Conservation (phyloP, 2,113 vertebrate species). For the Limnothrissa miodon region DNA sequence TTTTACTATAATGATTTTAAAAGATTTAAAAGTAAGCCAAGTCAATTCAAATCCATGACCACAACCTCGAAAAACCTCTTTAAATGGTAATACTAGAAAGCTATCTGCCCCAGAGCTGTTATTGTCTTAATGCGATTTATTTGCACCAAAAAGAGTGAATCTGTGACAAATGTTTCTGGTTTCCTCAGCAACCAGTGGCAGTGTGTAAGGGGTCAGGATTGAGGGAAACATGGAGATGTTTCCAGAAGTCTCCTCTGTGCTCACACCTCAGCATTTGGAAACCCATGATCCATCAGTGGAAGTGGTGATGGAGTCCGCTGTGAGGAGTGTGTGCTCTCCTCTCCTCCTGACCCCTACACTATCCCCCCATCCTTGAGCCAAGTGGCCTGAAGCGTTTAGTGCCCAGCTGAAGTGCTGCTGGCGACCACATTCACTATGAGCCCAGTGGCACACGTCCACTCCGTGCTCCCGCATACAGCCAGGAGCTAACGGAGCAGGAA, state of each 20-base stretch:
- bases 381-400: neutral
- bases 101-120: neutral
- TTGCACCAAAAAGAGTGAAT: neutral
- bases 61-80: neutral
- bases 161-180: slow-evolving; percentile 23
- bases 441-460: neutral
- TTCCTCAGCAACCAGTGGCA: neutral
- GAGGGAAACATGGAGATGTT: neutral
- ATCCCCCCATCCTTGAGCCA: neutral
- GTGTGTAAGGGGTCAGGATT: neutral
- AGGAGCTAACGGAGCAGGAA: slow-evolving; percentile 14
- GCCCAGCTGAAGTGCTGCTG: neutral
- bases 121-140: neutral
- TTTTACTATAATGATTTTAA: neutral
- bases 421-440: slow-evolving; percentile 19
- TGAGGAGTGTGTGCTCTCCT: neutral
- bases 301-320: neutral
- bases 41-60: neutral
- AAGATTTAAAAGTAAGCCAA: neutral
- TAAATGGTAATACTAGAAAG: slow-evolving; percentile 16
- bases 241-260: neutral
- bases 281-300: neutral
- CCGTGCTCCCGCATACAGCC: slow-evolving; percentile 20
- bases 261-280: neutral
- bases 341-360: too few relatives aligned